Evolutionary conservation across 2,113 vertebrate genomes (phyloP).

Genomic region (Trogon melanurus): DNA sequence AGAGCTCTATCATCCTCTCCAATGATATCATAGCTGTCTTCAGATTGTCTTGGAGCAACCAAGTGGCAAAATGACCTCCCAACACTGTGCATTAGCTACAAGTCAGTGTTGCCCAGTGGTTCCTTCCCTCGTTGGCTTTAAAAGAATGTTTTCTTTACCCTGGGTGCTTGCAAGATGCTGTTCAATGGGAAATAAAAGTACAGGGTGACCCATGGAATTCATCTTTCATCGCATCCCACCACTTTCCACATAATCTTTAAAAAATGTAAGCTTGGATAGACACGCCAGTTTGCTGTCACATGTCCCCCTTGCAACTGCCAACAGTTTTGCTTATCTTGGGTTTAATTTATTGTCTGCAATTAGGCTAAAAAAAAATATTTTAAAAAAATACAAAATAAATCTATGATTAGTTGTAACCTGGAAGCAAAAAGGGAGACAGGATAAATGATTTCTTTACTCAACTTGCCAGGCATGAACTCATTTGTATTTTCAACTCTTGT

Average conservation of each 20-base stretch:
- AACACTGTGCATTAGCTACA: not conserved
- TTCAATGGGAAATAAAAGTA: slow-evolving; percentile 11
- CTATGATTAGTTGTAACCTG: slow-evolving; percentile 19
- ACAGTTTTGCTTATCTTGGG: slow-evolving; percentile 37
- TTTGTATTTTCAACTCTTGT: not conserved
- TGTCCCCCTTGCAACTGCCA: not conserved
- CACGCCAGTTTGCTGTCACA: slow-evolving; percentile 7
- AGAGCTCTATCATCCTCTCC: not conserved
- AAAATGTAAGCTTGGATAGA: slow-evolving; percentile 15
- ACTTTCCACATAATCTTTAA: not conserved
- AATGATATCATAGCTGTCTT: not conserved
- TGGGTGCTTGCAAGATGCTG: not conserved
- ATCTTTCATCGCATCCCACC: slow-evolving; percentile 29
- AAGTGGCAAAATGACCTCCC: not conserved
- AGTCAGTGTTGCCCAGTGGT: not conserved
- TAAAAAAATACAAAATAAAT: slow-evolving; percentile 38
- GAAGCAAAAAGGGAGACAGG: slow-evolving; percentile 4
- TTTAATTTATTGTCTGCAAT: slow-evolving; percentile 38
- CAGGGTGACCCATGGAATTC: slow-evolving; percentile 3
- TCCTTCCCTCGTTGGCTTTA: not conserved
- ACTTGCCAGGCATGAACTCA: not conserved
- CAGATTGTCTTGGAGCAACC: not conserved
- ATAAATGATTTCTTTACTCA: not conserved
- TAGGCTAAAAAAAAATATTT: slow-evolving; percentile 17
- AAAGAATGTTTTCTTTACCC: slow-evolving; percentile 8